phyloP scores from a whole-genome alignment of 2,797 vertebrate genomes.

The Neostethus bicornis region DNA sequence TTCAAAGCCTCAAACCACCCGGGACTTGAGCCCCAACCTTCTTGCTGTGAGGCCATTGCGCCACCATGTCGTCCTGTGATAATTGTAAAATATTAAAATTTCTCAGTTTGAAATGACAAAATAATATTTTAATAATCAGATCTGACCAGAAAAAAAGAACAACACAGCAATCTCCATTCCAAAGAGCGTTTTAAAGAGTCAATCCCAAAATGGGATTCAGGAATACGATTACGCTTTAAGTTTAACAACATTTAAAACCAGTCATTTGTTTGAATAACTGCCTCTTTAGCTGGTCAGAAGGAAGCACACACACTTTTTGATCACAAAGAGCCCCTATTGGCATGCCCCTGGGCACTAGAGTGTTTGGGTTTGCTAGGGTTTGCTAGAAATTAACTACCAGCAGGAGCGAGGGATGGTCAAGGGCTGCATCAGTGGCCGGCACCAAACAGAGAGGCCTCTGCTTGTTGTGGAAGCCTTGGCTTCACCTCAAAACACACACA shows the following conservation, averaged over 20 bases:
- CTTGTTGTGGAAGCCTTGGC: conserved; percentile 66
- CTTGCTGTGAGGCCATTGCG: too few relatives aligned
- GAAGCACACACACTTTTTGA: conserved; percentile 42
- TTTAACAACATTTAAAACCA: conserved; percentile 55
- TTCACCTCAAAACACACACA: conserved; percentile 52
- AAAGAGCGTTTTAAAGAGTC: too few relatives aligned
- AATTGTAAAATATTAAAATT: too few relatives aligned
- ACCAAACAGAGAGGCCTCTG: conserved; percentile 63
- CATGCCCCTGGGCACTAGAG: conserved; percentile 63
- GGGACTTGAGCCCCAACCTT: too few relatives aligned
- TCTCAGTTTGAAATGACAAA: too few relatives aligned
- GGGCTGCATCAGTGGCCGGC: conserved; percentile 60
- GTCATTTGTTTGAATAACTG: conserved; percentile 57
- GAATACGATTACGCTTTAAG: conserved; percentile 21
- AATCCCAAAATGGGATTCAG: too few relatives aligned
- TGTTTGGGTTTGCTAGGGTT: conserved; percentile 66
- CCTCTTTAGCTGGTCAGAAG: conserved; percentile 35
- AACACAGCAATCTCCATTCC: too few relatives aligned
- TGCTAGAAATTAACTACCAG: conserved; percentile 63
- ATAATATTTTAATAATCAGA: too few relatives aligned
- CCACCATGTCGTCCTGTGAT: too few relatives aligned
- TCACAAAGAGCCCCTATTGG: conserved; percentile 74
- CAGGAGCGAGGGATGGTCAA: conserved; percentile 67
- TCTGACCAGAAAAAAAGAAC: too few relatives aligned
- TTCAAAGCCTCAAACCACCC: too few relatives aligned